Conservation (phyloP, 2,113 vertebrate genomes). For the Aptenodytes forsteri region DNA sequence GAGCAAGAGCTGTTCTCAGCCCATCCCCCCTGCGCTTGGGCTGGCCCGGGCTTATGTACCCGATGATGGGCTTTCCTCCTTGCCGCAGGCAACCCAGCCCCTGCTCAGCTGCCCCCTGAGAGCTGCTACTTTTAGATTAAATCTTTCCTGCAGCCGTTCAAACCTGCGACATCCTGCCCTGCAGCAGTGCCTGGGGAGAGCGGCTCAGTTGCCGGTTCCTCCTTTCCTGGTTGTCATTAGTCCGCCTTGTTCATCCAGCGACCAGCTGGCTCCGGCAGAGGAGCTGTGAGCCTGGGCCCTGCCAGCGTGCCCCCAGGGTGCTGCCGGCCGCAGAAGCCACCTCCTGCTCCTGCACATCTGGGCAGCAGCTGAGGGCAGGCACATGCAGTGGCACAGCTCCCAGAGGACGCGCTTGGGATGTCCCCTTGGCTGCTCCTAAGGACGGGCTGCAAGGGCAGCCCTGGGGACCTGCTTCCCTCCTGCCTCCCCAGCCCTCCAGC, state of each 20-base stretch:
- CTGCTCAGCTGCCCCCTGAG: background rate
- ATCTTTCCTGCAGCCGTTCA: background rate
- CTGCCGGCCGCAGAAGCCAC: background rate
- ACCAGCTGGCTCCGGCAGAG: background rate
- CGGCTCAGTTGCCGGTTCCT: fast-evolving
- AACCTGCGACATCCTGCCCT: background rate
- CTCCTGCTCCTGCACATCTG: background rate
- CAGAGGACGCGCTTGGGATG: background rate
- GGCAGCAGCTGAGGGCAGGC: background rate
- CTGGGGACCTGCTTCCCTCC: background rate
- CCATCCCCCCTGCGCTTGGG: fast-evolving
- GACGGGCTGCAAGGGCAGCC: background rate
- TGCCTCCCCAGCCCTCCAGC: background rate
- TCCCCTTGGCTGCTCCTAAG: background rate
- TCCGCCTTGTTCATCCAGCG: background rate
- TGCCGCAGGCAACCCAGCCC: background rate
- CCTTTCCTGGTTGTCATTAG: background rate
- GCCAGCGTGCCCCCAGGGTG: background rate
- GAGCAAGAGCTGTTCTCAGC: background rate
- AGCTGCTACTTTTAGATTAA: background rate
- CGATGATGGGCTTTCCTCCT: fast-evolving
- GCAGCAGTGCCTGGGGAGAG: background rate
- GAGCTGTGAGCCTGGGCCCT: background rate
- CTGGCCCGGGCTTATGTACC: fast-evolving
- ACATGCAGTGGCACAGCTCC: background rate